Percentiles rank a stretch among this genome's conserved stretches.
Evolutionary conservation across 2,888 invertebrate genomes (phyloP).

Genomic region (Phalera bucephala): DNA sequence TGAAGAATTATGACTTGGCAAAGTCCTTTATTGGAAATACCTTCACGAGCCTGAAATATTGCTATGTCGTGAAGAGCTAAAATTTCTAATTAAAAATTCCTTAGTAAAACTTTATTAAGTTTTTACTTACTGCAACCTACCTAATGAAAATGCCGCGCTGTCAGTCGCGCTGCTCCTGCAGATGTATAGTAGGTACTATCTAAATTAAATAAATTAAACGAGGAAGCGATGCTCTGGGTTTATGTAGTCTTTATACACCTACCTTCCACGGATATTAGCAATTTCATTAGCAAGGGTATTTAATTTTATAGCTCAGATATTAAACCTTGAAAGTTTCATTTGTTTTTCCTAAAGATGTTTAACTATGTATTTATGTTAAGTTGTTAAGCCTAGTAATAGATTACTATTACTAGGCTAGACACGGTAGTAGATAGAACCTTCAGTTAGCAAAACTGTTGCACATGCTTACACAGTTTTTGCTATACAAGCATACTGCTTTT

Average conservation of each 20-base stretch:
- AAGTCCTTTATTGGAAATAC: slow-evolving; percentile 84
- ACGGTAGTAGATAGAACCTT: too few species aligned
- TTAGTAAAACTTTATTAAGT: slow-evolving; percentile 80
- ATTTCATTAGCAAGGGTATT: slow-evolving; percentile 26
- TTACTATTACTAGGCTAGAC: too few species aligned
- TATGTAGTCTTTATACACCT: slow-evolving; percentile 28
- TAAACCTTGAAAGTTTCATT: slow-evolving; percentile 13
- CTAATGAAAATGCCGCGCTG: slow-evolving; percentile 77
- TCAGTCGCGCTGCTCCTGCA: slow-evolving; percentile 44
- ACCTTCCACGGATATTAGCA: slow-evolving; percentile 25
- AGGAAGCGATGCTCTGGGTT: slow-evolving; percentile 24
- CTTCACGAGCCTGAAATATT: slow-evolving; percentile 81
- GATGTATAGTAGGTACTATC: slow-evolving; percentile 23
- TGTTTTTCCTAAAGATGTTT: too few species aligned
- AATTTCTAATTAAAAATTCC: slow-evolving; percentile 83
- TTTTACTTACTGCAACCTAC: slow-evolving; percentile 75
- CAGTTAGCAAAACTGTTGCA: too few species aligned
- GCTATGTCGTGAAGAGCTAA: slow-evolving; percentile 82
- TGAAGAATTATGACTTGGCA: slow-evolving; percentile 83
- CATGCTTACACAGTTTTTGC: too few species aligned
- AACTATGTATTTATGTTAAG: too few species aligned
- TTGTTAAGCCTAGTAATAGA: too few species aligned
- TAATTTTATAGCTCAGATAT: slow-evolving; percentile 23
- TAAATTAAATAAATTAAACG: slow-evolving; percentile 40
- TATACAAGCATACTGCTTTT: too few species aligned